Conservation (phyloP, 2,888 invertebrate genomes). For the Drosophila kokeensis region DNA sequence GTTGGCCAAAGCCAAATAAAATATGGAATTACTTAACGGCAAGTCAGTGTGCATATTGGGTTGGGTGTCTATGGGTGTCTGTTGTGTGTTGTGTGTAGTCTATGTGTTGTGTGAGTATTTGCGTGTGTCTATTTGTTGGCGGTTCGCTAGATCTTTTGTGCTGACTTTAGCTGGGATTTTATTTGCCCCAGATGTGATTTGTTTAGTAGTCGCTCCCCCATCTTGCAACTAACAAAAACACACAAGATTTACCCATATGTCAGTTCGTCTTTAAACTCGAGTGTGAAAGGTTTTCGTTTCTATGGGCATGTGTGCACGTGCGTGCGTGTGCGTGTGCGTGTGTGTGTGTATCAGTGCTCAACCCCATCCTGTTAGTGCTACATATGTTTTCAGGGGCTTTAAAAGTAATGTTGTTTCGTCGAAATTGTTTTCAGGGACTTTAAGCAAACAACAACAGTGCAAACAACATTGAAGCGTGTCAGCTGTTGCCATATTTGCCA, state of each 20-base stretch:
- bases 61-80: constrained; percentile 8
- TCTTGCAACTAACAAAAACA: constrained; percentile 3
- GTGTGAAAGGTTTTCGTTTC: constrained; percentile 57
- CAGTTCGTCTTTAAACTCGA: constrained; percentile 72
- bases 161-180: constrained; percentile 64
- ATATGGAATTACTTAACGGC: constrained; percentile 79
- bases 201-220: constrained; percentile 54
- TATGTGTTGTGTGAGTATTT: constrained; percentile 15
- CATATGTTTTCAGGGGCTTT: constrained; percentile 68
- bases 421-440: constrained; percentile 64
- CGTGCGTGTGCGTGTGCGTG: constrained; percentile 1
- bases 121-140: constrained; percentile 66
- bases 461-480: constrained; percentile 15
- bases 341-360: not conserved
- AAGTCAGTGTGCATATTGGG: constrained; percentile 18
- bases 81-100: constrained; percentile 27
- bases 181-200: constrained; percentile 77
- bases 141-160: constrained; percentile 68
- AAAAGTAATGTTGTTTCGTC: constrained; percentile 59
- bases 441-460: constrained; percentile 44
- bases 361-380: constrained; percentile 53
- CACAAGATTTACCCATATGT: constrained; percentile 47
- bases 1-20: constrained; percentile 65
- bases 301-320: not conserved
- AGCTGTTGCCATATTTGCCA: constrained; percentile 39